A percentile compares a stretch with the other conserved stretches of the same genome.
Conservation (phyloP, 2,888 invertebrate species). For the Mylabris sibirica region DNA sequence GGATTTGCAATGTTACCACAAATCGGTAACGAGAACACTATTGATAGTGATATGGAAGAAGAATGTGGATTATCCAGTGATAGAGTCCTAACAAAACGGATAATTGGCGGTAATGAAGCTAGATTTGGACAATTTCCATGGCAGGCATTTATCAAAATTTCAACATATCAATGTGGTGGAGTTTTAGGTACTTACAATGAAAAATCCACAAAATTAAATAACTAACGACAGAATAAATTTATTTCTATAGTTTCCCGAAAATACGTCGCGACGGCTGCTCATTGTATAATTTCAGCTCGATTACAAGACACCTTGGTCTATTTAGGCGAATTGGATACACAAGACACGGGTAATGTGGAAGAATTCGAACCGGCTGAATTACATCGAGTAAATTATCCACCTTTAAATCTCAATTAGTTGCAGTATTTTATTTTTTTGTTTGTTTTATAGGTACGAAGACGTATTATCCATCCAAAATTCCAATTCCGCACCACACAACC, state of each 20-base stretch:
- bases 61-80: constrained; percentile 75
- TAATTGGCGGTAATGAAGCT: constrained; percentile 83
- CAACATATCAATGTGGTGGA: constrained; percentile 84
- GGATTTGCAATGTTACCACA: constrained; percentile 30
- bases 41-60: constrained; percentile 57
- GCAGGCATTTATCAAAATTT: constrained; percentile 86
- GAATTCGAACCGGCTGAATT: constrained; percentile 73
- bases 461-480: constrained; percentile 82
- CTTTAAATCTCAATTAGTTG: background rate
- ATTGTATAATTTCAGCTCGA: constrained; percentile 80
- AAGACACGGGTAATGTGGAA: constrained; percentile 69
- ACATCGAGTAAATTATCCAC: constrained; percentile 59
- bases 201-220: constrained; percentile 4
- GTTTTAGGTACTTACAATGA: constrained; percentile 66
- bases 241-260: constrained; percentile 71
- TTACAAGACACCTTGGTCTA: constrained; percentile 78
- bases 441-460: constrained; percentile 68
- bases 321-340: constrained; percentile 82
- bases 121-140: constrained; percentile 82
- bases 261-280: constrained; percentile 82
- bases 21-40: constrained; percentile 22
- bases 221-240: background rate
- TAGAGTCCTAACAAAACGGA: constrained; percentile 71
- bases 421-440: too few relatives aligned
- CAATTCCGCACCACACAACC: constrained; percentile 84